phyloP scores from a whole-genome alignment of 2,888 invertebrate genomes.

The Nomada ruficornis region DNA sequence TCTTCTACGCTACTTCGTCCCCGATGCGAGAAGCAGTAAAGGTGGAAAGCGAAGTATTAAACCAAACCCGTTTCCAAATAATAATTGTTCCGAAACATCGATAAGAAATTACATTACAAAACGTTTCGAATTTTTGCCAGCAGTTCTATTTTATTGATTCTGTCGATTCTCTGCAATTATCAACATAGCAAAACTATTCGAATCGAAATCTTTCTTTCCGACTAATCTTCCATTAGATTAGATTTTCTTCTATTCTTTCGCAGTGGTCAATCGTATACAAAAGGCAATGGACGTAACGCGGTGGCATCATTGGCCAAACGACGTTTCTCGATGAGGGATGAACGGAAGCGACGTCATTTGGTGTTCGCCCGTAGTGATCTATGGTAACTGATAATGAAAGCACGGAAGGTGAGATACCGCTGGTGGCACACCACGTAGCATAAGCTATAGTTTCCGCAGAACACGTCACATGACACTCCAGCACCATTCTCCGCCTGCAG shows the following conservation, averaged over 20 bases:
- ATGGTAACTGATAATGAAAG: slow-evolving; percentile 83
- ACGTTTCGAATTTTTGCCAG: too few relatives aligned
- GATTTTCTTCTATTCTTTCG: background rate
- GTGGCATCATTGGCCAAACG: slow-evolving; percentile 7
- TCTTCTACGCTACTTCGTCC: slow-evolving; percentile 41
- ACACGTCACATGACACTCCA: slow-evolving; percentile 54
- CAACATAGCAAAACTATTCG: too few relatives aligned
- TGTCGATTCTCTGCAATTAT: too few relatives aligned
- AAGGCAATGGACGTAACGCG: background rate
- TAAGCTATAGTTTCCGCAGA: slow-evolving; percentile 80
- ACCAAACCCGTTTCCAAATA: background rate
- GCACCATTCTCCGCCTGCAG: slow-evolving; percentile 36
- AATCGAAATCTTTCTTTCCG: too few relatives aligned
- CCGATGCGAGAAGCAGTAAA: background rate
- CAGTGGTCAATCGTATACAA: background rate
- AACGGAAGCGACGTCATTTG: slow-evolving; percentile 81
- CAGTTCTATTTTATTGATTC: too few relatives aligned
- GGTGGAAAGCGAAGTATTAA: slow-evolving; percentile 36
- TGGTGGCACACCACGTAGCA: slow-evolving; percentile 66
- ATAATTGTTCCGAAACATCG: background rate
- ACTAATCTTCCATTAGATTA: background rate
- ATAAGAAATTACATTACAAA: background rate
- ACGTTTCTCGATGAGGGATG: slow-evolving; percentile 72
- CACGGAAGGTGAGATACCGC: slow-evolving; percentile 77
- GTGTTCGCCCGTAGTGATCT: slow-evolving; percentile 78